Evolutionary conservation across 1,140 invertebrate genomes (phyloP).

Genomic region (Drosophila baimaii): DNA sequence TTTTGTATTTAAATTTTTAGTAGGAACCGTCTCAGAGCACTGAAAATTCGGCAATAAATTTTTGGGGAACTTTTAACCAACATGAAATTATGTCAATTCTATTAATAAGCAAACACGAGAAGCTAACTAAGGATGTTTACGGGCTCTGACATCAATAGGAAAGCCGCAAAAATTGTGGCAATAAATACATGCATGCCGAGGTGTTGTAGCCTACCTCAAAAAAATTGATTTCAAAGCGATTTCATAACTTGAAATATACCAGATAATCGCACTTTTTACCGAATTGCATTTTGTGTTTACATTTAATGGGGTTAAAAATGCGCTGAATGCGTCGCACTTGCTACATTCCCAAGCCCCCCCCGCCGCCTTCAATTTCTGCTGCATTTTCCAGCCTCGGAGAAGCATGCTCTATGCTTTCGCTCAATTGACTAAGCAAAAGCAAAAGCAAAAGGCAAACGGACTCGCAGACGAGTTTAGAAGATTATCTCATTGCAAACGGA

Average conservation of each 20-base stretch:
- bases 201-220: constrained; percentile 23
- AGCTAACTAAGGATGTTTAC: constrained; percentile 70
- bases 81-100: constrained; percentile 78
- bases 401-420: constrained; percentile 52
- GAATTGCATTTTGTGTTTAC: constrained; percentile 31
- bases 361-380: constrained; percentile 2
- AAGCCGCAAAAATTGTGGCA: constrained; percentile 29
- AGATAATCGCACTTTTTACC: constrained; percentile 37
- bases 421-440: constrained; percentile 43
- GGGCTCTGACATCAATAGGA: constrained; percentile 37
- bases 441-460: constrained; percentile 16
- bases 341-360: background rate
- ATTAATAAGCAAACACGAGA: constrained; percentile 54
- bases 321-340: background rate
- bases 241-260: constrained; percentile 37
- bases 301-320: constrained; percentile 50
- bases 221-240: constrained; percentile 8
- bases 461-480: constrained; percentile 40
- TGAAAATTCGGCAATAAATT: constrained; percentile 64
- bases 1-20: constrained; percentile 38
- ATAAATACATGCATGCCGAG: constrained; percentile 10
- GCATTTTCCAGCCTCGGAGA: constrained; percentile 7
- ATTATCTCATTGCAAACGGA: constrained; percentile 81
- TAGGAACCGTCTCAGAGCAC: constrained; percentile 31
- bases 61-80: constrained; percentile 53